Evolutionary conservation across 92 coral and sea anemone genomes (phyloP).

Genomic region (Bergia sp.): DNA sequence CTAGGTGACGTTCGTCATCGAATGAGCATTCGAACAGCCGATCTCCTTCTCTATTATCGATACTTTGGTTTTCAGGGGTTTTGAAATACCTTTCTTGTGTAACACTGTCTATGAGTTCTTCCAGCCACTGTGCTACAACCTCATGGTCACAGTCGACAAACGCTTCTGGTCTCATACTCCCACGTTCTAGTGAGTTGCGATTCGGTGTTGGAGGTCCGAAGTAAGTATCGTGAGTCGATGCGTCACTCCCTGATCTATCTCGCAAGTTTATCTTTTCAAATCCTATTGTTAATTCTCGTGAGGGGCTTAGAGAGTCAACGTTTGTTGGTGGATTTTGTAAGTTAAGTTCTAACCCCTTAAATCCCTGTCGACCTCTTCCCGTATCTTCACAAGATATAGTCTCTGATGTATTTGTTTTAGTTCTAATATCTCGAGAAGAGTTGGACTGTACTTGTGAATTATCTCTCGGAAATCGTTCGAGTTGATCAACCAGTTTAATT

Average conservation of each 20-base stretch:
- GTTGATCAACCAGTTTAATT: neutral
- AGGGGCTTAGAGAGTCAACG: slow-evolving; percentile 31
- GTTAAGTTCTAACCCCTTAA: neutral
- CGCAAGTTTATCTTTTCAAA: slow-evolving; percentile 27
- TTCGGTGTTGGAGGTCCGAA: slow-evolving; percentile 39
- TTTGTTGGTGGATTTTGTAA: neutral
- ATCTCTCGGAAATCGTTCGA: neutral
- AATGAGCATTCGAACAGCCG: neutral
- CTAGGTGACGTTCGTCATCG: neutral
- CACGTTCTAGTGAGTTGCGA: slow-evolving; percentile 27
- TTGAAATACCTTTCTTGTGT: neutral
- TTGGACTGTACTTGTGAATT: neutral
- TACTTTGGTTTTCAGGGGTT: neutral
- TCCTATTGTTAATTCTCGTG: slow-evolving; percentile 23
- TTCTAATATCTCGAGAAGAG: neutral
- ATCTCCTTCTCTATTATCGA: neutral
- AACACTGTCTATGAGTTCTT: slow-evolving; percentile 20
- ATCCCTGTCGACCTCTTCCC: neutral
- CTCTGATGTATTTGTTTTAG: neutral
- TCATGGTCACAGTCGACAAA: neutral
- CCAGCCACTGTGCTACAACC: slow-evolving; percentile 26
- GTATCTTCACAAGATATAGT: neutral
- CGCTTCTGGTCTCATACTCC: neutral
- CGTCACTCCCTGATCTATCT: slow-evolving; percentile 11
- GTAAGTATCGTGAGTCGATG: slow-evolving; percentile 14